Conservation (phyloP, 2,113 vertebrate species). For the Microtus oregoni region DNA sequence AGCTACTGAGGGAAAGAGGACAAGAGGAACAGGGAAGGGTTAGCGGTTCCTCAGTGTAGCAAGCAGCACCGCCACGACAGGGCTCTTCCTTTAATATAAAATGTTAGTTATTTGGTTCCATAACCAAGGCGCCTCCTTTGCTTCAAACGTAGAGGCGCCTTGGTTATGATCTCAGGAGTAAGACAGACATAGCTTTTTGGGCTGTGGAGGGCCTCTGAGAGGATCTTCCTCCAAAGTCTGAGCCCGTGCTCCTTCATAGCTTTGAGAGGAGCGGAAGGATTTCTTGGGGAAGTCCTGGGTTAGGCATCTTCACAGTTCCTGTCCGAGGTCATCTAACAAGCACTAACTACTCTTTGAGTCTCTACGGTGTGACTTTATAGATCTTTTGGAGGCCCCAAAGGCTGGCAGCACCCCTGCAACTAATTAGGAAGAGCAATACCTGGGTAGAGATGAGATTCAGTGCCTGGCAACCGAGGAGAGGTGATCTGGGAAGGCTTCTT, state of each 20-base stretch:
- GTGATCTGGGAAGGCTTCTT: not conserved
- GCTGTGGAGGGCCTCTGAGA: not conserved
- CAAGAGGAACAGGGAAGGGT: not conserved
- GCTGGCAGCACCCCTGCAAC: not conserved
- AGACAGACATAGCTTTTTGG: conserved; percentile 74
- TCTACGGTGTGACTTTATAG: not conserved
- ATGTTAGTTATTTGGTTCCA: conserved; percentile 62
- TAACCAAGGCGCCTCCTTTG: not conserved
- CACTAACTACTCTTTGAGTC: not conserved
- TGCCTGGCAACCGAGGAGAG: not conserved
- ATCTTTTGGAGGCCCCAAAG: not conserved
- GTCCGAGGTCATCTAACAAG: not conserved
- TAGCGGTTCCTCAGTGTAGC: not conserved
- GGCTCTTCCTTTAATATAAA: conserved; percentile 43
- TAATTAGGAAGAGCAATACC: not conserved
- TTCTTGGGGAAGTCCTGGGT: not conserved
- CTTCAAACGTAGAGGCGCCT: conserved; percentile 61
- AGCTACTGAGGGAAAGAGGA: not conserved
- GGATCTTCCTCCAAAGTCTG: conserved; percentile 6
- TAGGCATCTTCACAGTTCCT: not conserved
- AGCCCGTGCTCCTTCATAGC: not conserved
- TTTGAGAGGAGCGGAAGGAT: not conserved
- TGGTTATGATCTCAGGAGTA: conserved; percentile 56
- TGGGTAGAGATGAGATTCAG: accelerated
- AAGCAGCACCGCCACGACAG: not conserved